Base-by-base conservation (phyloP, 2,113 vertebrate genomes). In the Raja brachyura region DNA sequence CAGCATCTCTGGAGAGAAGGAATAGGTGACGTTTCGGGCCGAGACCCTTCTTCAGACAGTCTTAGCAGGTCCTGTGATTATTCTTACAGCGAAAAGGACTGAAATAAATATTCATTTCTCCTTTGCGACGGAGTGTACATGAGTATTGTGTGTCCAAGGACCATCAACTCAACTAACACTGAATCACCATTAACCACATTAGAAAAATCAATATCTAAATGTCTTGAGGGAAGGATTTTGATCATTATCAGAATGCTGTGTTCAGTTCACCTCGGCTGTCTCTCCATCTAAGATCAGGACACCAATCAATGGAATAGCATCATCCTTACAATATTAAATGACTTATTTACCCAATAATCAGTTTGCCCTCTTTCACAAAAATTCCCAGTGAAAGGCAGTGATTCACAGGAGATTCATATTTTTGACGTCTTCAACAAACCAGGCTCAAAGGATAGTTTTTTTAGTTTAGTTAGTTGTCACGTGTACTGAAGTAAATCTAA, bases 161-260 rank as follows among this genome's bases (percentile, higher is more conserved):
- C 86, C 22, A 90, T 68, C 86, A 90, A 90, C 63, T 14, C 61
- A 90, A 5, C 88, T 22, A 66, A 63, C 63, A 33, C 31, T 22
- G 68, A 90, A n/a, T 70, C 31, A 90, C 66, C 88, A 70, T 90
- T 90, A 68, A 28, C 22, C 5, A 56, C 14, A 22, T 85, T 85
- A n/a, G 56, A 85, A 7, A 90, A 90, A 90, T 90, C 88, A 90
- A 90, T 90, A 70, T 90, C 14, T 70, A 31, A 90, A 90, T 70
- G n/a, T 9, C 88, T 70, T 68, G 54, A 22, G 18, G 88, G 68
- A 90, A 90, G 88, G 86, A 25, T 13, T 90, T 61, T 90, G 86
- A 25, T 90, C 63, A 90, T 90, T 31, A 90, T 7, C 31, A 66
- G 31, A 70, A 90, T 90, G 59, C 63, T 11, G 63, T 68, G 63